Evolutionary conservation across 1,140 invertebrate species (phyloP).

Genomic region (Zaprionus vittiger): DNA sequence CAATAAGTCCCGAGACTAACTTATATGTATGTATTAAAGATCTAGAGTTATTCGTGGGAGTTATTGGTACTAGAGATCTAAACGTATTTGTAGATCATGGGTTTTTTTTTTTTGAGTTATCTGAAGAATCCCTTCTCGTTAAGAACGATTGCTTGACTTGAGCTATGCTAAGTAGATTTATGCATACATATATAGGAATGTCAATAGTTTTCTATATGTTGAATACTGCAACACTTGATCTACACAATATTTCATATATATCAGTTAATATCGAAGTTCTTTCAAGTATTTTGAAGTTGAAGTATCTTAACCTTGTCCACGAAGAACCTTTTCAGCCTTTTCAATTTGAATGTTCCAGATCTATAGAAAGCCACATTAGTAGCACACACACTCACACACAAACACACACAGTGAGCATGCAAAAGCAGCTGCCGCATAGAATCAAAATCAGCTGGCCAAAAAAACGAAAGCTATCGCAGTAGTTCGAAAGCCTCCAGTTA

Average conservation of each 20-base stretch:
- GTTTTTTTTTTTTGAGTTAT: too few relatives aligned
- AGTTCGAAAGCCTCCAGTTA: constrained; percentile 55
- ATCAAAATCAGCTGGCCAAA: constrained; percentile 66
- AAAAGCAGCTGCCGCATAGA: constrained; percentile 31
- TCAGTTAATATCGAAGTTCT: background rate
- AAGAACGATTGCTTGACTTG: too few relatives aligned
- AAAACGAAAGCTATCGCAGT: constrained; percentile 66
- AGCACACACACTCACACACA: background rate
- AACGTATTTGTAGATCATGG: too few relatives aligned
- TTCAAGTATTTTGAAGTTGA: background rate
- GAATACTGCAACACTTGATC: background rate
- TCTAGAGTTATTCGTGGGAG: too few relatives aligned
- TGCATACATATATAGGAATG: background rate
- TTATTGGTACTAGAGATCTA: too few relatives aligned
- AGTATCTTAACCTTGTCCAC: background rate
- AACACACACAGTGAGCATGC: constrained; percentile 5
- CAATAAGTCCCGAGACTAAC: too few relatives aligned
- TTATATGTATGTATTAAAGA: too few relatives aligned
- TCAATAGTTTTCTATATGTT: background rate
- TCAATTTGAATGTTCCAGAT: background rate
- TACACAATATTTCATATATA: background rate
- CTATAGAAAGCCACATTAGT: constrained; percentile 17
- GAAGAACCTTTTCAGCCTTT: background rate
- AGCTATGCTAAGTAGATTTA: background rate
- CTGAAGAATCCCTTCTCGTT: too few relatives aligned